These are phyloP conservation scores for Elaphurus davidianus DNA, from an alignment of 2,113 vertebrate genomes.

Conservation along the genomic window DNA sequence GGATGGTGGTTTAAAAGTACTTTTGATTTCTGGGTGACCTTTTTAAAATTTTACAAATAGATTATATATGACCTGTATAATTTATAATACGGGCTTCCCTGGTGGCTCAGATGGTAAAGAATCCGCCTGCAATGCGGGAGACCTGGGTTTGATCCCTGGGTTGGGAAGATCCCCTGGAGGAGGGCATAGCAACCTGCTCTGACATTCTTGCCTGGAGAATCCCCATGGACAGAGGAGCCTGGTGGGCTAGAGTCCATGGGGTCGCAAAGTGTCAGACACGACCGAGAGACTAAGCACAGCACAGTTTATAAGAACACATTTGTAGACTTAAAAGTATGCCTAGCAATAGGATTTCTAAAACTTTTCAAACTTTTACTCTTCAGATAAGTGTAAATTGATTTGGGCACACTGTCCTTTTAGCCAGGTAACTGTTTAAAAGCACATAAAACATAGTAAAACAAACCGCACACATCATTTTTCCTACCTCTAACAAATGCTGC, in stretches of 20 bases:
- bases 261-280: background rate
- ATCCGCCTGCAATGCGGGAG: rapidly evolving
- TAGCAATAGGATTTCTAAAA: background rate
- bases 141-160: background rate
- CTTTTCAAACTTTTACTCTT: background rate
- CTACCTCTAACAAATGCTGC: background rate
- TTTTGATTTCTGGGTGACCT: background rate
- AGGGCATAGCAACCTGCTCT: background rate
- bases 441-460: background rate
- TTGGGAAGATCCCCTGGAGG: background rate
- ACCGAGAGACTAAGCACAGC: background rate
- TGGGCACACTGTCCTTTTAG: background rate
- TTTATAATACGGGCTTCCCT: background rate
- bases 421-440: background rate
- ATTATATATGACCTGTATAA: background rate
- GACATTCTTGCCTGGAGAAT: background rate
- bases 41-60: background rate
- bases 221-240: background rate
- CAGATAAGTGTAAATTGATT: background rate
- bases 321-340: background rate
- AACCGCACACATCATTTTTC: background rate
- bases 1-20: background rate
- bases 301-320: background rate
- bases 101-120: background rate
- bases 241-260: background rate